These are phyloP conservation scores for Buathra laborator DNA, from an alignment of 2,888 invertebrate genomes.

Conservation along the genomic window DNA sequence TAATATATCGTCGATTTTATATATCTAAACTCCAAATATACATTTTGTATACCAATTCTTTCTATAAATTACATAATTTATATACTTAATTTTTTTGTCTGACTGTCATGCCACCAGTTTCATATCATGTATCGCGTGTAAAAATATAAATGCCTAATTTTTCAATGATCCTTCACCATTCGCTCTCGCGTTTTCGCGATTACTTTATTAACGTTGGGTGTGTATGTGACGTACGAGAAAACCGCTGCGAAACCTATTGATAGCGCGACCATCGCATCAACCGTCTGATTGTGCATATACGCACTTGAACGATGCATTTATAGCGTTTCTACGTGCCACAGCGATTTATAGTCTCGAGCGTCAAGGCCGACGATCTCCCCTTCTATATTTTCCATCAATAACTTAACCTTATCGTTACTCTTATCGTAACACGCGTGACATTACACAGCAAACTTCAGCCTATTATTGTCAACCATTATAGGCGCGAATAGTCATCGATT, in stretches of 20 bases:
- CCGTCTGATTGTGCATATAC: neutral
- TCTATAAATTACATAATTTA: no score
- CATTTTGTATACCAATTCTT: no score
- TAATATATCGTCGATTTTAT: no score
- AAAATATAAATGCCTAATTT: neutral
- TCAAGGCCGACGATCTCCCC: neutral
- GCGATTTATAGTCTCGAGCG: neutral
- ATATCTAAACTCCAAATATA: no score
- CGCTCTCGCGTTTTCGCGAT: neutral
- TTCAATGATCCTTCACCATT: neutral
- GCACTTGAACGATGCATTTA: neutral
- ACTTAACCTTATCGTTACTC: neutral
- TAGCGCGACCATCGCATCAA: neutral
- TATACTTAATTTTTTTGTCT: no score
- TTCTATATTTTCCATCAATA: neutral
- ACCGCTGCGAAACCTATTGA: neutral
- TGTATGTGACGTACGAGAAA: neutral
- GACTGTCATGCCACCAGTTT: no score
- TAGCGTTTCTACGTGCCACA: neutral
- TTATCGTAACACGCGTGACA: neutral
- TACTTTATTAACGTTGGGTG: no score
- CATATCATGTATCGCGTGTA: neutral
- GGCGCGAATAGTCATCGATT: no score
- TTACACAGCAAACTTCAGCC: neutral
- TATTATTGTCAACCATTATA: neutral